Base-by-base conservation (phyloP, 2,888 invertebrate species). In the Onthophagus sagittarius region DNA sequence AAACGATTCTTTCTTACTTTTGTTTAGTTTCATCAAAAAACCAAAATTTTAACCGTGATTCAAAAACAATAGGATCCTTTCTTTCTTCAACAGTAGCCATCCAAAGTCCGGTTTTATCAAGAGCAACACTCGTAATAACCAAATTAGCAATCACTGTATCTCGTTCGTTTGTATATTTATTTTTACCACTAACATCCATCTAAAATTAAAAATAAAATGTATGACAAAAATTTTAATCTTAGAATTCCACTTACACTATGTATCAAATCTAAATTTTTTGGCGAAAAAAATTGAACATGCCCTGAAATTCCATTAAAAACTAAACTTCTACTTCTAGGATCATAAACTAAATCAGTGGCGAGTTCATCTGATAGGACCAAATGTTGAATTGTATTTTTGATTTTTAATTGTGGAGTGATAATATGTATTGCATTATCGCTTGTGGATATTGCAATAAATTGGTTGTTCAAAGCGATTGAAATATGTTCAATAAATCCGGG, bases 41-140 rank as follows among this genome's bases (percentile, higher is more conserved):
- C 94, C 94, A 95, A 84, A 94, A 94, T 81, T 94, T 95, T 0
- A 95, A 85, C 72, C 91, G 86, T 3, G 91, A 84, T 84, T 94
- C 93, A 4, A 88, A 86, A 74, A 88, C 88, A 64, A 88, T 83
- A 31, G 86, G 84, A 83, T 92, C 91, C 79, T 89, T 87, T 74
- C 90, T 86, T 73, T 88, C 86, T 81, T 92, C 92, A 4, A 90
- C 87, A 0, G 94, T 94, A 5, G 90, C 93, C 86, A 95, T 86
- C 94, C 95, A 95, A 5, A 83, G 80, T 0, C 92, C 92, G 81
- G 89, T 86, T 71, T 87, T 86, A 82, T 90, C 90, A 73, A 94
- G 87, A 0, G 92, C 90, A n/a, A 91, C 87, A 77, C 88, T 87
- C 3, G 88, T 89, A 0, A 95, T 90, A 79, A 91, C 89, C 2